phyloP scores from a whole-genome alignment of 1,140 invertebrate genomes.

The Hyles euphorbiae region DNA sequence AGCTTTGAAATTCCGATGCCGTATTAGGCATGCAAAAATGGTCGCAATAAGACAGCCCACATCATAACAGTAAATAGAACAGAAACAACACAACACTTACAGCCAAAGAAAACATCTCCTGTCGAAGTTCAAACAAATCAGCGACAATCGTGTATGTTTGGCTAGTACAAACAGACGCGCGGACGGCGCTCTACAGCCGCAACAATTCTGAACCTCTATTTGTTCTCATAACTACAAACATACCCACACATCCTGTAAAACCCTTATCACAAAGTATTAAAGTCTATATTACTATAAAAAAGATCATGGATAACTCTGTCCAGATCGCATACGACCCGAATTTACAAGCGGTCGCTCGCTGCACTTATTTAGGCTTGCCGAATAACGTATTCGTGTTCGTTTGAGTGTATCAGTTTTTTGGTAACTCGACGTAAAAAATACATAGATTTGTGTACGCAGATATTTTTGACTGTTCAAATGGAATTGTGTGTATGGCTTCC shows the following conservation, averaged over 20 bases:
- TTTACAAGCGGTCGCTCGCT: conserved; percentile 28
- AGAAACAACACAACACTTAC: background rate
- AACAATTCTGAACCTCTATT: conserved; percentile 41
- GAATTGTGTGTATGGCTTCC: no score
- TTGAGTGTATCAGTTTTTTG: no score
- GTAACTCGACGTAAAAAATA: no score
- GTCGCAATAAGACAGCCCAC: no score
- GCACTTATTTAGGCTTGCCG: conserved; percentile 14
- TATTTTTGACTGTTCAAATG: no score
- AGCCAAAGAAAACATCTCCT: conserved; percentile 1
- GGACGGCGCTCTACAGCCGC: conserved; percentile 25
- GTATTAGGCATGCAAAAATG: no score
- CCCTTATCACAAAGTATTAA: conserved; percentile 8
- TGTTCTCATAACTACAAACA: conserved; percentile 37
- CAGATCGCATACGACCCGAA: conserved; percentile 22
- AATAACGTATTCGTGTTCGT: no score
- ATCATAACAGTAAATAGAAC: no score
- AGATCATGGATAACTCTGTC: conserved; percentile 1
- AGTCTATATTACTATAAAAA: conserved; percentile 13
- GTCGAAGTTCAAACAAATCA: conserved; percentile 34
- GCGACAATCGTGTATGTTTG: conserved; percentile 31
- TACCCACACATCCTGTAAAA: conserved; percentile 6
- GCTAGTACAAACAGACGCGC: conserved; percentile 29
- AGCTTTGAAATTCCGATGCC: no score
- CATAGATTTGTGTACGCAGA: no score